phyloP scores from a whole-genome alignment of 23 tunicate genomes.

The Trididemnum clinides region DNA sequence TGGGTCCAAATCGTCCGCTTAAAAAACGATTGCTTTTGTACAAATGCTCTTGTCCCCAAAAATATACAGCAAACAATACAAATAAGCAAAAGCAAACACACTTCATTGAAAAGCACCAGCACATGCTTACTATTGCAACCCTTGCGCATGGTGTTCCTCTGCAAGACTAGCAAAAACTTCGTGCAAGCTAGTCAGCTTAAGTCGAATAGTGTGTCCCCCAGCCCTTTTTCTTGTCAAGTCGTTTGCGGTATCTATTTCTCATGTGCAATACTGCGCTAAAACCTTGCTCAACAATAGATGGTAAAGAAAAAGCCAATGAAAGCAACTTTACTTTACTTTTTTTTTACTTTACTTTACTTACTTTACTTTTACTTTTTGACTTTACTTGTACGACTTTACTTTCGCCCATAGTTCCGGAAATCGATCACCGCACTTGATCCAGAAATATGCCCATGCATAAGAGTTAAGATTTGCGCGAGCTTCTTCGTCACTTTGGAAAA shows the following conservation, averaged over 20 bases:
- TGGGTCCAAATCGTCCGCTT: neutral
- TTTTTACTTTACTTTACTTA: too few species aligned
- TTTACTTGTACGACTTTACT: neutral
- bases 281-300: conserved; percentile 17
- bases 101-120: neutral
- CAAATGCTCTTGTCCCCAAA: too few species aligned
- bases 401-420: too few species aligned
- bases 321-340: too few species aligned
- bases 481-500: conserved; percentile 34
- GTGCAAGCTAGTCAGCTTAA: conserved; percentile 34
- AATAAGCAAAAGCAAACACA: too few species aligned
- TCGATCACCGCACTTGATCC: conserved; percentile 39
- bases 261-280: conserved; percentile 37
- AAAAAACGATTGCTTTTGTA: too few species aligned
- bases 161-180: too few species aligned
- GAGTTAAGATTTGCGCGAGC: conserved; percentile 19
- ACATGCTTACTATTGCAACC: conserved; percentile 8
- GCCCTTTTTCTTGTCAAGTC: neutral
- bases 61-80: too few species aligned
- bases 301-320: neutral
- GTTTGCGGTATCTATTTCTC: conserved; percentile 13
- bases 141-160: conserved; percentile 36
- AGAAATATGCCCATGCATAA: conserved; percentile 39
- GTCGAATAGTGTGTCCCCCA: conserved; percentile 14
- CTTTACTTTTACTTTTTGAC: neutral